Evolutionary conservation across 2,113 vertebrate genomes (phyloP).

Genomic region (Rhineura floridana): DNA sequence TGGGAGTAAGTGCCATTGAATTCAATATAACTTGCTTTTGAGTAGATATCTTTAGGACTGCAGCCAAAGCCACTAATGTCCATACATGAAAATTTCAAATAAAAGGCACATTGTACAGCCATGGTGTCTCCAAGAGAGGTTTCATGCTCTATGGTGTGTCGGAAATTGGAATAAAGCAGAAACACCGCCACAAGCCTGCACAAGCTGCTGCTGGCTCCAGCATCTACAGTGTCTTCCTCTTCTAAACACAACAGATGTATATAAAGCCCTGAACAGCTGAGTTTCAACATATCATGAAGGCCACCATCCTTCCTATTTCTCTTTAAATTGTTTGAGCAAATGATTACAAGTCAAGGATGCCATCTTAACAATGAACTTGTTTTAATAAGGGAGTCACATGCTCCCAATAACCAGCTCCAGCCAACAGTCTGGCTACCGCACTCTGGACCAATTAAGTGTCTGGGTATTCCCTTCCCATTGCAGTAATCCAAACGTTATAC

Average conservation of each 20-base stretch:
- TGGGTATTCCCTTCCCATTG: too few relatives aligned
- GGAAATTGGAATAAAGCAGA: not conserved
- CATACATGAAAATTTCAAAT: not conserved
- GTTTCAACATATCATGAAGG: not conserved
- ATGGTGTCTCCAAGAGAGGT: too few relatives aligned
- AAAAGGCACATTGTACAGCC: too few relatives aligned
- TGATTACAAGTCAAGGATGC: too few relatives aligned
- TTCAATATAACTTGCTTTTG: too few relatives aligned
- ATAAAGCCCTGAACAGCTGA: not conserved
- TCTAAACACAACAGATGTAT: not conserved
- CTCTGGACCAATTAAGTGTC: too few relatives aligned
- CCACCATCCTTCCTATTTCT: not conserved
- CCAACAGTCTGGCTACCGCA: too few relatives aligned
- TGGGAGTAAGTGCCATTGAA: too few relatives aligned
- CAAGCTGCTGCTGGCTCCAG: not conserved
- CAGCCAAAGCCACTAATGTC: not conserved
- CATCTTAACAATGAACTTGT: not conserved
- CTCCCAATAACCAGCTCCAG: too few relatives aligned
- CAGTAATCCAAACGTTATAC: too few relatives aligned
- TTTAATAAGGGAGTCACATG: not conserved
- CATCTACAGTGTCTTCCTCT: not conserved
- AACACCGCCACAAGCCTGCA: not conserved
- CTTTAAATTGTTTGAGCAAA: not conserved
- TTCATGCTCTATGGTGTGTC: not conserved
- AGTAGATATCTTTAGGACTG: too few relatives aligned